These are phyloP conservation scores for Antennarius striatus DNA, from an alignment of 2,113 vertebrate genomes.

Conservation along the genomic window DNA sequence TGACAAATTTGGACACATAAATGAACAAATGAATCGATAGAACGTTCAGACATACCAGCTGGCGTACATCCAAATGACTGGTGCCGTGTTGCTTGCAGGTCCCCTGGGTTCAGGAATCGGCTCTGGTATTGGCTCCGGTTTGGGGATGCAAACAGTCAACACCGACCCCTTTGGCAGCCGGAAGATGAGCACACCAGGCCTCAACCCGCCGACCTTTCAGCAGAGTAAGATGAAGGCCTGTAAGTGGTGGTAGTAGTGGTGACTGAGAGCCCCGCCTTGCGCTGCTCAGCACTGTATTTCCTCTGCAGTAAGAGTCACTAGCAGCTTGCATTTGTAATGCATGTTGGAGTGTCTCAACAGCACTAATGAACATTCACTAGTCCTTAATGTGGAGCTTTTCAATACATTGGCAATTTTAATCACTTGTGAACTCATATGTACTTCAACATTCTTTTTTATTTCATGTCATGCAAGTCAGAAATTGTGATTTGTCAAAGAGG, in stretches of 20 bases:
- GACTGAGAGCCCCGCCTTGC: slow-evolving; percentile 84
- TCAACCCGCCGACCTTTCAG: slow-evolving; percentile 98
- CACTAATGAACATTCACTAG: no score
- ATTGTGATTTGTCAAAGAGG: slow-evolving; percentile 43
- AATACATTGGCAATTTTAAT: background rate
- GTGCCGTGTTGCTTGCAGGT: slow-evolving; percentile 5
- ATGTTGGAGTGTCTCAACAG: background rate
- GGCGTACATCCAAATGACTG: background rate
- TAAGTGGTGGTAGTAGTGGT: slow-evolving; percentile 92
- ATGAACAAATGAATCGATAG: background rate
- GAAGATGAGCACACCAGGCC: slow-evolving; percentile 97
- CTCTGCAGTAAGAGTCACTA: slow-evolving; percentile 38
- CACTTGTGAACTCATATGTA: background rate
- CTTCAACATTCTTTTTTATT: background rate
- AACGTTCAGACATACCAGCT: background rate
- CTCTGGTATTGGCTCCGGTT: slow-evolving; percentile 89
- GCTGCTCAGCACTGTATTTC: slow-evolving; percentile 75
- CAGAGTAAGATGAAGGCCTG: slow-evolving; percentile 99
- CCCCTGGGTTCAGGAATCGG: slow-evolving; percentile 82
- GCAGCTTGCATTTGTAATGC: background rate
- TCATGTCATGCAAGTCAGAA: background rate
- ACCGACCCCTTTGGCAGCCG: slow-evolving; percentile 94
- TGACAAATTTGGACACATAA: background rate
- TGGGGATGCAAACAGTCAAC: slow-evolving; percentile 91
- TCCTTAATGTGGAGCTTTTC: no score